A percentile compares a stretch with the other conserved stretches of the same genome.
Evolutionary conservation across 2,888 invertebrate species (phyloP).

Genomic region (Nymphalis c-album): DNA sequence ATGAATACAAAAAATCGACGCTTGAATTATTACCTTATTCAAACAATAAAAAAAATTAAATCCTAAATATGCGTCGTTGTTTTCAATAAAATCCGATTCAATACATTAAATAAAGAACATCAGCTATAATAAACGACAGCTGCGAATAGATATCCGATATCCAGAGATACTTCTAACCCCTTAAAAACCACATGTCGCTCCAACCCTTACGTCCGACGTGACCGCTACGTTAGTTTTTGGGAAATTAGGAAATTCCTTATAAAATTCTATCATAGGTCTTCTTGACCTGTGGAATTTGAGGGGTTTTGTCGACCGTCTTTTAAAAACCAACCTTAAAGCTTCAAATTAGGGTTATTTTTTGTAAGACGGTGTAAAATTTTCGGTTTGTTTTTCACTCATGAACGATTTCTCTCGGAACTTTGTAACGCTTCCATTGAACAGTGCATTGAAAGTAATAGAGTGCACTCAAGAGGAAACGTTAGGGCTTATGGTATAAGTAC

Average conservation of each 20-base stretch:
- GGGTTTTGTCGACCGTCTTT: not conserved
- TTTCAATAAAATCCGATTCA: not conserved
- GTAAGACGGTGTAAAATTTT: not conserved
- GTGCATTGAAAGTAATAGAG: constrained; percentile 37
- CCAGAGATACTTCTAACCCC: constrained; percentile 9
- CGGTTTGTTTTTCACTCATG: constrained; percentile 10
- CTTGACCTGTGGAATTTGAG: not conserved
- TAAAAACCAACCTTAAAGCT: not conserved
- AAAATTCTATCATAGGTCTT: constrained; percentile 12
- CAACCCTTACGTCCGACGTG: constrained; percentile 14
- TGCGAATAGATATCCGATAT: constrained; percentile 14
- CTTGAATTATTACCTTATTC: not conserved
- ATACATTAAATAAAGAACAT: not conserved
- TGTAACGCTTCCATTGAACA: constrained; percentile 38
- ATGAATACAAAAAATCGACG: not conserved
- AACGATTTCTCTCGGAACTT: constrained; percentile 24
- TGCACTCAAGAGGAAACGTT: constrained; percentile 36
- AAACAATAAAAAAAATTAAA: not conserved
- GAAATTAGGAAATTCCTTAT: constrained; percentile 15
- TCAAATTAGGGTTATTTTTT: not conserved
- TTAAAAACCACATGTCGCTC: constrained; percentile 14
- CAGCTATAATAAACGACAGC: constrained; percentile 7
- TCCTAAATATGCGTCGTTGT: not conserved
- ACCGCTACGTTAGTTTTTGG: constrained; percentile 10
- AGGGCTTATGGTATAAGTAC: constrained; percentile 33